Evolutionary conservation across 2,797 vertebrate species (phyloP), one percentile per base, ranked within the genome.

Genomic region (Microhierax caerulescens): DNA sequence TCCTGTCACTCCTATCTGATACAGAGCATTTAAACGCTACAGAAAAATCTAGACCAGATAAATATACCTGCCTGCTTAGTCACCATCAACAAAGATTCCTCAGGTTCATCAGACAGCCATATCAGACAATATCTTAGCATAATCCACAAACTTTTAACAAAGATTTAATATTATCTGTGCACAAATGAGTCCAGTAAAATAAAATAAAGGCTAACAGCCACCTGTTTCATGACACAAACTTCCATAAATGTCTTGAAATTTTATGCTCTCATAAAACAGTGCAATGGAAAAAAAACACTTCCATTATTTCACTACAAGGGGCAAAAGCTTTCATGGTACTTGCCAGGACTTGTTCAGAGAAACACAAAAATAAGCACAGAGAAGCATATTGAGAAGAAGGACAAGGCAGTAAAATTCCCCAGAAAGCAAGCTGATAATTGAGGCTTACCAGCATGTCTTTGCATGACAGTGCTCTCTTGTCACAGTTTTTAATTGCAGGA

Each of bases 121-220:
- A 79, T 45, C 69, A 91, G 90, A 92, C 75, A 89, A 10, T 11
- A 3, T 73, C 94, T 95, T 81, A 95, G 96, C 81, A 96, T 94
- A 96, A 97, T 95, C 97, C 96, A 97, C 96, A 90, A 94, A 92
- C 61, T 84, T 96, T 63, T 50, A 91, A 89, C 76, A 90, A 97
- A 96, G 83, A 96, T 96, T 95, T 95, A 97, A 95, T 85, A 95
- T 81, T 95, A 84, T 79, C 88, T 51, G 68, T 53, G 54, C 95
- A 95, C 90, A 95, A 97, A 97, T 69, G 92, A 85, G 96, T 63
- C 95, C 85, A 91, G 91, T 96, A 96, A 86, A 93, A 97, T 97
- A 94, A 94, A 97, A 96, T 95, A 93, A 90, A 96, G 88, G 91
- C 95, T 97, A 98, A 97, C 96, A 96, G 97, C 97, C 97, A 97